Conservation (phyloP, 2,888 invertebrate genomes). For the Clivina fossor region DNA sequence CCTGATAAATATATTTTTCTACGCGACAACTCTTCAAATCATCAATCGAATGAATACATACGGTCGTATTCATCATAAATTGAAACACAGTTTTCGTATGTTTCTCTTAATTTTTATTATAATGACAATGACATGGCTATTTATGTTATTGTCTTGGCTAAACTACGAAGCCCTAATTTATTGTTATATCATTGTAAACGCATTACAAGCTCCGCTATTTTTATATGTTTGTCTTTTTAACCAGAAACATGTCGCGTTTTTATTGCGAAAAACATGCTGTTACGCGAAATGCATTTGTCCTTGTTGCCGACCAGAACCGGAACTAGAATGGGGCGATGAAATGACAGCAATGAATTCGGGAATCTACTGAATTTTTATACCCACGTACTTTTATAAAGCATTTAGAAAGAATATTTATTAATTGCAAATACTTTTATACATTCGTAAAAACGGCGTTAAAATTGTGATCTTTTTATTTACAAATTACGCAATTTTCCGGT, state of each 20-base stretch:
- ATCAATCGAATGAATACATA: slow-evolving; percentile 81
- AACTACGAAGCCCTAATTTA: slow-evolving; percentile 73
- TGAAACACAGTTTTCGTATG: slow-evolving; percentile 82
- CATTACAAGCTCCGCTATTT: slow-evolving; percentile 72
- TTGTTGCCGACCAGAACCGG: slow-evolving; percentile 63
- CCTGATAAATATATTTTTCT: slow-evolving; percentile 76
- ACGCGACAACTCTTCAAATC: slow-evolving; percentile 74
- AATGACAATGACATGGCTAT: slow-evolving; percentile 77
- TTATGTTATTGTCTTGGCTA: slow-evolving; percentile 74
- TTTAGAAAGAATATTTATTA: background rate
- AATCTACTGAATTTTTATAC: slow-evolving; percentile 49
- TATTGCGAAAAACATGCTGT: slow-evolving; percentile 78
- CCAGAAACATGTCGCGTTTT: slow-evolving; percentile 77
- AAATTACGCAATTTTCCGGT: background rate
- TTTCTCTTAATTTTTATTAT: slow-evolving; percentile 73
- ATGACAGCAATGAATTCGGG: slow-evolving; percentile 83
- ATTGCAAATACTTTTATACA: background rate
- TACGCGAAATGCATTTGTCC: slow-evolving; percentile 60
- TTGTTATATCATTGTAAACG: slow-evolving; percentile 73
- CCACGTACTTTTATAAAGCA: too few species aligned
- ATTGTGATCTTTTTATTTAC: slow-evolving; percentile 2
- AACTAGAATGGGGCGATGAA: slow-evolving; percentile 86
- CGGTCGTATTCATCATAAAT: slow-evolving; percentile 82
- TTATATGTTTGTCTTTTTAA: slow-evolving; percentile 77
- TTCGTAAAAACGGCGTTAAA: background rate